These are phyloP conservation scores for Cetoscarus ocellatus DNA, from an alignment of 2,797 vertebrate species.

Conservation along the genomic window DNA sequence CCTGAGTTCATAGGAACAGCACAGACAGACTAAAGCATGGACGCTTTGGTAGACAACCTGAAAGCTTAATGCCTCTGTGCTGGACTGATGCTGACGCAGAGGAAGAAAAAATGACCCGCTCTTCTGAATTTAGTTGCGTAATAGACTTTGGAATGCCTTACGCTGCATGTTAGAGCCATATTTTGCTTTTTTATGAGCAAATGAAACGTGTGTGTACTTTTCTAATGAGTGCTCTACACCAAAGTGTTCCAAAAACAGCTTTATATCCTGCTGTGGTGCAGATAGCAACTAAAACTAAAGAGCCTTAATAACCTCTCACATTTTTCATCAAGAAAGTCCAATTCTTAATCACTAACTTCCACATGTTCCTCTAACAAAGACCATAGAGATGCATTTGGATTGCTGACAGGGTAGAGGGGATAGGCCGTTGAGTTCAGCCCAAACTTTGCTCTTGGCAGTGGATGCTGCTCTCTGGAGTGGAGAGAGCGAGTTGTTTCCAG, in stretches of 20 bases:
- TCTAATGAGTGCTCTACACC: constrained; percentile 40
- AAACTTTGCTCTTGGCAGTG: constrained; percentile 72
- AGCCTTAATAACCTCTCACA: constrained; percentile 38
- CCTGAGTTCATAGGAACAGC: no score
- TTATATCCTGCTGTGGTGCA: constrained; percentile 35
- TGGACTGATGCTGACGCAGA: no score
- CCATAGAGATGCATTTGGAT: constrained; percentile 60
- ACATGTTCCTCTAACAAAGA: constrained; percentile 42
- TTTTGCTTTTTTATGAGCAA: constrained; percentile 69
- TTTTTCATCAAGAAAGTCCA: constrained; percentile 31
- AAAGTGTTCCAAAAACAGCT: constrained; percentile 37
- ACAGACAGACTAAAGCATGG: no score
- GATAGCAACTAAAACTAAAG: constrained; percentile 39
- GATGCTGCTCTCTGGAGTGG: constrained; percentile 77
- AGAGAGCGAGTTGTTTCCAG: constrained; percentile 80
- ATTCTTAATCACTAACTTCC: constrained; percentile 33
- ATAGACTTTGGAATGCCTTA: constrained; percentile 61
- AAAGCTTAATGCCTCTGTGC: no score
- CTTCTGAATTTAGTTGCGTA: constrained; percentile 64
- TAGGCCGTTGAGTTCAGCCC: constrained; percentile 73
- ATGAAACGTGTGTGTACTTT: constrained; percentile 54
- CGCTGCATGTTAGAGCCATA: constrained; percentile 60
- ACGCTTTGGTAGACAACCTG: no score
- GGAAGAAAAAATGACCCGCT: constrained; percentile 22
- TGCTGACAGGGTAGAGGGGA: constrained; percentile 61